phyloP scores from a whole-genome alignment of 1,140 invertebrate genomes.

The Triops longicaudatus region DNA sequence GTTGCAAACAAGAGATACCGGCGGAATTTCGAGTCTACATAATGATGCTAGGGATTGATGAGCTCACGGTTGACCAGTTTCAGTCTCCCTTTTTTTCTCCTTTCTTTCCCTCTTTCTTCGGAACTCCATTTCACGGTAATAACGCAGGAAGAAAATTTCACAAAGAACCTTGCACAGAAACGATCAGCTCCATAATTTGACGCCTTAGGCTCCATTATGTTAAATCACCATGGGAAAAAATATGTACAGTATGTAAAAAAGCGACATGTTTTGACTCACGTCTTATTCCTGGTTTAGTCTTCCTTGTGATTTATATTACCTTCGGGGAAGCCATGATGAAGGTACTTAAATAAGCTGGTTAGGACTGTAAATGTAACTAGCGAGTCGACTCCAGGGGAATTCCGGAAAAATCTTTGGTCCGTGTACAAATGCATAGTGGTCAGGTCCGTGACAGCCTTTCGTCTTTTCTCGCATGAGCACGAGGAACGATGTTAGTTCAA shows the following conservation, averaged over 20 bases:
- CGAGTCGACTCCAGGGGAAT: no score
- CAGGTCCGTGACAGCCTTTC: no score
- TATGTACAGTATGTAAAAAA: neutral
- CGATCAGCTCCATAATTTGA: neutral
- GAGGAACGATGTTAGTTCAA: no score
- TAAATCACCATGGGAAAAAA: neutral
- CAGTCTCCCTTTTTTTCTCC: neutral
- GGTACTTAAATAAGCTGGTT: no score
- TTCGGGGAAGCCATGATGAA: no score
- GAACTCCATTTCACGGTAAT: neutral
- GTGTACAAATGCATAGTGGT: no score
- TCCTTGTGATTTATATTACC: no score
- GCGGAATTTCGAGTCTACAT: constrained; percentile 7
- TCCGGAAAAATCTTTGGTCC: no score
- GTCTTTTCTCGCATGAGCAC: no score
- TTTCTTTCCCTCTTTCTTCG: neutral
- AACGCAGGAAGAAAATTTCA: neutral
- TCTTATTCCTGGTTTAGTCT: neutral
- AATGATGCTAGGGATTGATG: constrained; percentile 1
- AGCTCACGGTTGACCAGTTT: neutral
- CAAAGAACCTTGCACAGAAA: neutral
- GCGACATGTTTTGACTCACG: neutral
- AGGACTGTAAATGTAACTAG: no score
- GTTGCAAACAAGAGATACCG: neutral
- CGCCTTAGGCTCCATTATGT: neutral